These are phyloP conservation scores for Vanessa cardui DNA, from an alignment of 2,888 invertebrate genomes.

Conservation along the genomic window DNA sequence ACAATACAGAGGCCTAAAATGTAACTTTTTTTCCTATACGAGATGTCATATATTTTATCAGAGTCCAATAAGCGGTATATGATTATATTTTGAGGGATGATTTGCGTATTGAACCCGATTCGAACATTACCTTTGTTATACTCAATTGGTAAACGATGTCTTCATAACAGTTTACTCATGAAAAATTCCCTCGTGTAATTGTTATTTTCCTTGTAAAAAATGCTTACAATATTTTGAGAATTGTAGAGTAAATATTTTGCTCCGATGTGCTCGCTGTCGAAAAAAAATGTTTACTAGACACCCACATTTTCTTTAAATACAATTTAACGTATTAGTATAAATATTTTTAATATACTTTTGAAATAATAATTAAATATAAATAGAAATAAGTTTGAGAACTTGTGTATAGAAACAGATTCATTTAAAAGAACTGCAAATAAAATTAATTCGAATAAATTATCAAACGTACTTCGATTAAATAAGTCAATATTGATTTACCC, in stretches of 20 bases:
- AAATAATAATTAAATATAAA: too few relatives aligned
- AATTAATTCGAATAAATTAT: too few relatives aligned
- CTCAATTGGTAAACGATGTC: not conserved
- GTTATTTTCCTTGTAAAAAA: not conserved
- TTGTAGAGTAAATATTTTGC: not conserved
- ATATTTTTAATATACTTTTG: too few relatives aligned
- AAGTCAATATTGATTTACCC: too few relatives aligned
- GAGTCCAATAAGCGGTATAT: constrained; percentile 1
- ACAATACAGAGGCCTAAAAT: too few relatives aligned
- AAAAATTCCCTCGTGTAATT: not conserved
- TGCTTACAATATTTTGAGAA: not conserved
- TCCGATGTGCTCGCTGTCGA: not conserved
- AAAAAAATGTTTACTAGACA: not conserved
- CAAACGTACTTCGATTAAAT: too few relatives aligned
- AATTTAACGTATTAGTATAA: too few relatives aligned
- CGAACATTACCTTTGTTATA: not conserved
- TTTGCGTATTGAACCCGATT: not conserved
- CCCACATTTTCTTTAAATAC: too few relatives aligned
- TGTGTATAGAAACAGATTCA: too few relatives aligned
- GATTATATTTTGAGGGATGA: constrained; percentile 1
- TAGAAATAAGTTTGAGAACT: too few relatives aligned
- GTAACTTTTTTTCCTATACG: too few relatives aligned
- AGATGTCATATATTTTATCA: not conserved
- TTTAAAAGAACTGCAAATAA: too few relatives aligned
- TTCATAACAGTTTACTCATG: not conserved